Conservation (phyloP, 2,797 vertebrate species). For the Allobates femoralis region DNA sequence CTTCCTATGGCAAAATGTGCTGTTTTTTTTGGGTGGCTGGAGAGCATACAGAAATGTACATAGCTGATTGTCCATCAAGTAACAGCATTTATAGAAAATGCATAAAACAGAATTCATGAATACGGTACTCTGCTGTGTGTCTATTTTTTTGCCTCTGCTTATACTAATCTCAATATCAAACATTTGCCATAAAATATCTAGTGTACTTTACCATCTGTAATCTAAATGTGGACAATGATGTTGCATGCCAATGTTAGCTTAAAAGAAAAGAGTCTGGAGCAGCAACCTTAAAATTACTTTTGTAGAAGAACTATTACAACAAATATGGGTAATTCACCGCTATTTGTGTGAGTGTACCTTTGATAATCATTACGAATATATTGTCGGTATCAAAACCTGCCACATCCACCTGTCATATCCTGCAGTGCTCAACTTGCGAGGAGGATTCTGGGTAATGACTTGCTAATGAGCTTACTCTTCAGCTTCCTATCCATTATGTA, state of each 20-base stretch:
- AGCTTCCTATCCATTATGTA: constrained; percentile 56
- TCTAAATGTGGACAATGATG: neutral
- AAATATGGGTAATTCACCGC: constrained; percentile 23
- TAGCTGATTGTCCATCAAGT: too few species aligned
- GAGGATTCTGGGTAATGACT: constrained; percentile 60
- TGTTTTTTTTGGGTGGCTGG: too few species aligned
- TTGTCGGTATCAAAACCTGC: constrained; percentile 23
- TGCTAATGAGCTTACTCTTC: constrained; percentile 55
- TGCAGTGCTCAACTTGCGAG: constrained; percentile 40
- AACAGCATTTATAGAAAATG: neutral
- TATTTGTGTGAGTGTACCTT: constrained; percentile 43
- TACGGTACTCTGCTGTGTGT: neutral
- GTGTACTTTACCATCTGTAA: neutral
- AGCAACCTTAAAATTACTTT: neutral
- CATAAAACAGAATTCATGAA: neutral
- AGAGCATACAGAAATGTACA: too few species aligned
- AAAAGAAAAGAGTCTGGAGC: neutral
- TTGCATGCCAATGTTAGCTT: neutral
- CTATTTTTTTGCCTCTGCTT: neutral
- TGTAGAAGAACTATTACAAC: neutral
- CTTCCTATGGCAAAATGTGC: too few species aligned
- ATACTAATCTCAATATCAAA: neutral
- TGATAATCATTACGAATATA: constrained; percentile 36
- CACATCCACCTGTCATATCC: constrained; percentile 52
- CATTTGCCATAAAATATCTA: neutral